These are phyloP conservation scores for Glyptemys insculpta DNA, from an alignment of 2,797 vertebrate genomes.

Conservation along the genomic window DNA sequence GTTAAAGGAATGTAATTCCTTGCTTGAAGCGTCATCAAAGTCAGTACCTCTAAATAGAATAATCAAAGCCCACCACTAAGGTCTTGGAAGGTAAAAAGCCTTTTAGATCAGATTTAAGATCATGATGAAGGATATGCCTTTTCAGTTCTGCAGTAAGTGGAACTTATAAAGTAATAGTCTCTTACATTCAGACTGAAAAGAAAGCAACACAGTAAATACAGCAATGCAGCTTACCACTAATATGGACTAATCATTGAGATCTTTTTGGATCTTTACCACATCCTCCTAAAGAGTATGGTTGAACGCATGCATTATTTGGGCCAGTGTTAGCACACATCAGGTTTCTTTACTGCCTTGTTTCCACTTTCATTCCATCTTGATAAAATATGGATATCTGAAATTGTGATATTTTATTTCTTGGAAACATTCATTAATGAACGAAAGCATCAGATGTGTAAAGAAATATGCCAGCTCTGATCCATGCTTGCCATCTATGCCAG, in stretches of 20 bases:
- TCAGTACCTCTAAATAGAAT: neutral
- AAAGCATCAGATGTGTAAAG: constrained; percentile 46
- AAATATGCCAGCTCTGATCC: constrained; percentile 39
- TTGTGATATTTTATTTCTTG: constrained; percentile 14
- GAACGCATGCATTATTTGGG: neutral
- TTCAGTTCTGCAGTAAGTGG: neutral
- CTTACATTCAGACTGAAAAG: neutral
- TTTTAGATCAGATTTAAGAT: neutral
- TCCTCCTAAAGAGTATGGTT: neutral
- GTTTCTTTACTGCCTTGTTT: neutral
- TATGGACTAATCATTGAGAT: neutral
- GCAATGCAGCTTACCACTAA: neutral
- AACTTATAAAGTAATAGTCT: neutral
- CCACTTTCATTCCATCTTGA: constrained; percentile 6
- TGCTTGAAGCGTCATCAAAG: neutral
- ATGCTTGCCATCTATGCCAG: constrained; percentile 11
- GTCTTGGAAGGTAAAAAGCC: neutral
- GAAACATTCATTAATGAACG: constrained; percentile 55
- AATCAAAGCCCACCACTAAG: neutral
- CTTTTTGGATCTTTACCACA: neutral
- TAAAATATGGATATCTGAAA: constrained; percentile 41
- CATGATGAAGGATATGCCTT: neutral
- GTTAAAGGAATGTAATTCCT: rapidly evolving
- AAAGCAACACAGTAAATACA: neutral
- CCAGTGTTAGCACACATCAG: neutral